phyloP scores from a whole-genome alignment of 2,888 invertebrate species.

The Drosophila meridiana region DNA sequence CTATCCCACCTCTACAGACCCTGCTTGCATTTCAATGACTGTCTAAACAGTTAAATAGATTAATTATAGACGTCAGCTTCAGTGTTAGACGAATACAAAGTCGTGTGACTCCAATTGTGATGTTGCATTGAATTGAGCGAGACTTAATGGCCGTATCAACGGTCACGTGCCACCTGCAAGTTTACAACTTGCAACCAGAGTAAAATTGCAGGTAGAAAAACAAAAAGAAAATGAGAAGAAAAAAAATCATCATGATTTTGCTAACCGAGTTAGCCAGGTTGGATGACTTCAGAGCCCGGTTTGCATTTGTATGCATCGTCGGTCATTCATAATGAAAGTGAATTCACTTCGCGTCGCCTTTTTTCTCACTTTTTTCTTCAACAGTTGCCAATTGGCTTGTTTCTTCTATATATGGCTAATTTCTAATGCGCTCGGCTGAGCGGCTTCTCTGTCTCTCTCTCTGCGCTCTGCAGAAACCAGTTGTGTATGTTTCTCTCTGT shows the following conservation, averaged over 20 bases:
- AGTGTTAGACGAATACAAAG: not conserved
- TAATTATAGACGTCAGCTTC: not conserved
- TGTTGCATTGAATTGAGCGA: constrained; percentile 8
- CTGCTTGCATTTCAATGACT: not conserved
- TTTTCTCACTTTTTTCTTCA: constrained; percentile 34
- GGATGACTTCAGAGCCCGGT: constrained; percentile 66
- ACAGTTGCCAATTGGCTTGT: constrained; percentile 32
- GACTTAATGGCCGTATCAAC: constrained; percentile 16
- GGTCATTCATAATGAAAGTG: constrained; percentile 83
- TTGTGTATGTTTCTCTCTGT: constrained; percentile 28
- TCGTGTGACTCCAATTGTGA: constrained; percentile 7
- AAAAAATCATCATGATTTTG: constrained; percentile 59
- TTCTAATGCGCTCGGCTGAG: constrained; percentile 62
- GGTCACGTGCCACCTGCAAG: constrained; percentile 47
- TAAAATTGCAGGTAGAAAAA: constrained; percentile 28
- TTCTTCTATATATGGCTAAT: constrained; percentile 65
- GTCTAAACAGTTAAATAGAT: not conserved
- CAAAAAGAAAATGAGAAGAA: not conserved
- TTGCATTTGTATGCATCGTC: constrained; percentile 77
- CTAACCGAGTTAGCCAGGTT: constrained; percentile 68
- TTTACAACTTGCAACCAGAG: constrained; percentile 30
- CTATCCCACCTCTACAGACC: not conserved
- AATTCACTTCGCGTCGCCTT: constrained; percentile 74
- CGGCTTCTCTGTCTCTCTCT: constrained; percentile 15
- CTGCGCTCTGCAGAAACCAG: constrained; percentile 48